Percentiles rank a stretch among this genome's conserved stretches.
Conservation (phyloP, 2,113 vertebrate genomes). For the Terrapene triunguis region DNA sequence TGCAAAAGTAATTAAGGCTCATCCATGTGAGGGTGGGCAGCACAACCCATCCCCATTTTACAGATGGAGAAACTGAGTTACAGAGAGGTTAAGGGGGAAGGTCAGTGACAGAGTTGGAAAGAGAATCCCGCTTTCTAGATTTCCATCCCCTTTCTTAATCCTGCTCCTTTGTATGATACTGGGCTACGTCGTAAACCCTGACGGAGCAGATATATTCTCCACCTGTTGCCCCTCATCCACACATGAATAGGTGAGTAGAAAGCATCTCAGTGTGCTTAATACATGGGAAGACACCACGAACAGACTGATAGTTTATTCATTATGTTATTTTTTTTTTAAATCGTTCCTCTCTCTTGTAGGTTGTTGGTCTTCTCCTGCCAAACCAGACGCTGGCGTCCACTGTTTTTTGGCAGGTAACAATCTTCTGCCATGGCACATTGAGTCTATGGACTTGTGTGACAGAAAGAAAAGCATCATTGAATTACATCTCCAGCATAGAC, state of each 20-base stretch:
- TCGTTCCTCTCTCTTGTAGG: slow-evolving; percentile 79
- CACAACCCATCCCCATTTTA: accelerated
- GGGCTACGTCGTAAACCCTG: neutral
- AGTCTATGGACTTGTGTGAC: neutral
- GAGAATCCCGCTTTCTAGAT: neutral
- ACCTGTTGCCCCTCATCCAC: neutral
- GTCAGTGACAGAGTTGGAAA: neutral
- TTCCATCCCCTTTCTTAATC: neutral
- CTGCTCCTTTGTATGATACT: neutral
- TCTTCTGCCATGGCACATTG: neutral
- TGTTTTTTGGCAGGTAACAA: slow-evolving; percentile 92
- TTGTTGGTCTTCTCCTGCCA: slow-evolving; percentile 95
- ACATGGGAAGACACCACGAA: neutral
- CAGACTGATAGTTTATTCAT: accelerated
- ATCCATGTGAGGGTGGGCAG: neutral
- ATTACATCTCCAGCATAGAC: neutral
- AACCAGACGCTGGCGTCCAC: slow-evolving; percentile 92
- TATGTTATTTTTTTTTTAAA: neutral
- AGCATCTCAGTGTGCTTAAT: slow-evolving; percentile 10
- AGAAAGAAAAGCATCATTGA: neutral
- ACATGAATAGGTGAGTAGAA: neutral
- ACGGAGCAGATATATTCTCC: neutral
- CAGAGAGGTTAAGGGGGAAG: neutral
- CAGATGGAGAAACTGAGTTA: neutral
- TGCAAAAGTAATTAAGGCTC: neutral